Conservation (phyloP, 2,113 vertebrate genomes). For the Amphiprion percula region DNA sequence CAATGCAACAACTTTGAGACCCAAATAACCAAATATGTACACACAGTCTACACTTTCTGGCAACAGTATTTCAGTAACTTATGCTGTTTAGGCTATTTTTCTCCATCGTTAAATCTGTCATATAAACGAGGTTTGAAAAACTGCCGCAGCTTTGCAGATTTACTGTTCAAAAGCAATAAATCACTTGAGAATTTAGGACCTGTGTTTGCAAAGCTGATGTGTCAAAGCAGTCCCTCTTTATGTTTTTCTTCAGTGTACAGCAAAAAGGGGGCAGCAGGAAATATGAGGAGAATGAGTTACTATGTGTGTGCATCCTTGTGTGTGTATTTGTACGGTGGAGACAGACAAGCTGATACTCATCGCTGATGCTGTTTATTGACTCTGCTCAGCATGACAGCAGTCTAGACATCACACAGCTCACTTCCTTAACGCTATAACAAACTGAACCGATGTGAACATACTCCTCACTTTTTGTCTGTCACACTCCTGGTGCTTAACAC, state of each 20-base stretch:
- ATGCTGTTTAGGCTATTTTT: conserved; percentile 25
- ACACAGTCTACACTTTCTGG: background rate
- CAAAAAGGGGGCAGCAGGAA: background rate
- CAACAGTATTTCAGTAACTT: background rate
- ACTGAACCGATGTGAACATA: conserved; percentile 23
- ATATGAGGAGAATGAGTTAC: conserved; percentile 4
- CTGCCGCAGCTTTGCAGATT: conserved; percentile 29
- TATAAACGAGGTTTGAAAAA: conserved; percentile 36
- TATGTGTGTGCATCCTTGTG: conserved; percentile 2
- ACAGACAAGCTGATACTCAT: conserved; percentile 79
- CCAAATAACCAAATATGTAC: background rate
- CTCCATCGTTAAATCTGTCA: conserved; percentile 22
- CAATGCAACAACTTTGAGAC: background rate
- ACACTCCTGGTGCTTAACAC: conserved; percentile 26
- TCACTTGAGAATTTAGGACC: conserved; percentile 39
- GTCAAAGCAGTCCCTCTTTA: background rate
- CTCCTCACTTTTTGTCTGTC: conserved; percentile 27
- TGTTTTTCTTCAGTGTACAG: conserved; percentile 5
- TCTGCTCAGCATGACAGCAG: conserved; percentile 58
- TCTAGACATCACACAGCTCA: conserved; percentile 56
- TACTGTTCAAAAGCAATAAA: conserved; percentile 42
- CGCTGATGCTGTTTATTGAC: conserved; percentile 67
- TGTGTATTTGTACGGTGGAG: conserved; percentile 48
- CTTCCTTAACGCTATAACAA: conserved; percentile 27
- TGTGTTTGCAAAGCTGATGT: conserved; percentile 28